phyloP scores from a whole-genome alignment of 2,888 invertebrate species.

The Ophion ellenae region DNA sequence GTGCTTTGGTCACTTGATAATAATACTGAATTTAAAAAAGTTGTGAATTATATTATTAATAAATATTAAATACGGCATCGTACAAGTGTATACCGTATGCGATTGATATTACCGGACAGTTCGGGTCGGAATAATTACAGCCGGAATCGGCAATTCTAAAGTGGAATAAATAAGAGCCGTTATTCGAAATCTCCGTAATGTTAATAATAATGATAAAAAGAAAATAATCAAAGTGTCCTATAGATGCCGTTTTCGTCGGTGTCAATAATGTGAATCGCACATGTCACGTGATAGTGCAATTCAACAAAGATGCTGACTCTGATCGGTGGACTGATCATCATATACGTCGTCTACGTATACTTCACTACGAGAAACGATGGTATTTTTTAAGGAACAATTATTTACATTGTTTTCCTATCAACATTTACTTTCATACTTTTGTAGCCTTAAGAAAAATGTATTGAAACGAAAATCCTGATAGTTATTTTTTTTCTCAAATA shows the following conservation, averaged over 20 bases:
- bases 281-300: slow-evolving; percentile 78
- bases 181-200: slow-evolving; percentile 44
- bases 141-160: slow-evolving; percentile 28
- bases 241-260: slow-evolving; percentile 9
- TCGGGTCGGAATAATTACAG: slow-evolving; percentile 7
- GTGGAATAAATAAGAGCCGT: slow-evolving; percentile 43
- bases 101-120: slow-evolving; percentile 22
- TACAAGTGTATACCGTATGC: neutral
- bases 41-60: neutral
- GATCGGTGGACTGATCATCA: slow-evolving; percentile 79
- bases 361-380: slow-evolving; percentile 77
- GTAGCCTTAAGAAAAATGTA: neutral
- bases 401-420: neutral
- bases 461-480: neutral
- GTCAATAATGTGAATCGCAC: slow-evolving; percentile 71
- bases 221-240: slow-evolving; percentile 44
- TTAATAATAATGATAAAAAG: slow-evolving; percentile 20
- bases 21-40: neutral
- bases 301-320: slow-evolving; percentile 79
- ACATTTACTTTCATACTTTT: neutral
- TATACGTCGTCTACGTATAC: slow-evolving; percentile 79
- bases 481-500: neutral
- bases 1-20: neutral
- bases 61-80: neutral
- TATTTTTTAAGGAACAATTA: slow-evolving; percentile 65